Percentiles rank a stretch among this genome's conserved stretches.
phyloP scores from a whole-genome alignment of 2,888 invertebrate species.

The Luperina nickerlii region DNA sequence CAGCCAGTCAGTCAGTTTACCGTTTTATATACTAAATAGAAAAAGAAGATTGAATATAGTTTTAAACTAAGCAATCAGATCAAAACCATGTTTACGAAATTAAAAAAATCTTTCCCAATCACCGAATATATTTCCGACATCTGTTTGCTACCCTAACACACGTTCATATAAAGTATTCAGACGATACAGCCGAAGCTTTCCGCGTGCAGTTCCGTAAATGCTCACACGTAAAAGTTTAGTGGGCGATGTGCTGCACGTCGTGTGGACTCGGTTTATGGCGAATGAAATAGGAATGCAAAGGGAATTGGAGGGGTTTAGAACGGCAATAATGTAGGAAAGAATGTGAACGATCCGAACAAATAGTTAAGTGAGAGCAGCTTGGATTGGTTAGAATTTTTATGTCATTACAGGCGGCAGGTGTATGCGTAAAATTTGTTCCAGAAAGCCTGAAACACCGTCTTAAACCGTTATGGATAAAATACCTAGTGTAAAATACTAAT shows the following conservation, averaged over 20 bases:
- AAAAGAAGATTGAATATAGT: not conserved
- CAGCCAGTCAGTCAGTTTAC: too few relatives aligned
- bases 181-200: constrained; percentile 30
- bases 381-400: constrained; percentile 17
- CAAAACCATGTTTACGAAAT: not conserved
- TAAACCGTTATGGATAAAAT: not conserved
- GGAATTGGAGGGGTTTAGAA: constrained; percentile 23
- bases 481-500: too few relatives aligned
- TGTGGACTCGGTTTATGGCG: constrained; percentile 51
- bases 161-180: constrained; percentile 55
- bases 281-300: constrained; percentile 55
- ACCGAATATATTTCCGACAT: not conserved
- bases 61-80: not conserved
- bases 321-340: constrained; percentile 30
- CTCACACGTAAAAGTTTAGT: constrained; percentile 60
- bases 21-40: too few relatives aligned
- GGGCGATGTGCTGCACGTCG: constrained; percentile 53
- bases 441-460: not conserved
- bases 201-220: constrained; percentile 53
- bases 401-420: too few relatives aligned
- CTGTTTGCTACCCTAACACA: constrained; percentile 24
- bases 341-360: constrained; percentile 25
- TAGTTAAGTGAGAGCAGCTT: constrained; percentile 9
- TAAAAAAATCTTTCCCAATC: not conserved
- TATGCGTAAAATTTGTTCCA: not conserved